Conservation (phyloP, 2,888 invertebrate species). For the Empis stercorea region DNA sequence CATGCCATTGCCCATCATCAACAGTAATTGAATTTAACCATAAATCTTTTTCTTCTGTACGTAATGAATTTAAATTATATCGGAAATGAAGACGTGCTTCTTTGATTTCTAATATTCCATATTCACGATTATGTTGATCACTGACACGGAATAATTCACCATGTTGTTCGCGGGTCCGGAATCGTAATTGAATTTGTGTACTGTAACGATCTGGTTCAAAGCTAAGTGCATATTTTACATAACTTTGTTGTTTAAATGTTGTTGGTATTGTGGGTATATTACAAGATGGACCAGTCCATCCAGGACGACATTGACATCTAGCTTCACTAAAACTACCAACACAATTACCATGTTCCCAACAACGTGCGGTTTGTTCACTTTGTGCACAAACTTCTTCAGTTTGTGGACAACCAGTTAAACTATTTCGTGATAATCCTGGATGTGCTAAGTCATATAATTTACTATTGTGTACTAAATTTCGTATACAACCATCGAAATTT, state of each 20-base stretch:
- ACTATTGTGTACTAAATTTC: conserved; percentile 91
- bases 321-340: conserved; percentile 81
- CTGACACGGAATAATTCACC: conserved; percentile 90
- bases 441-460: conserved; percentile 90
- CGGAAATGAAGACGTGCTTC: conserved; percentile 81
- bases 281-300: conserved; percentile 86
- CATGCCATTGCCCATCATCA: conserved; percentile 96
- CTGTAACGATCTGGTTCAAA: conserved; percentile 88
- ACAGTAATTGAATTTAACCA: conserved; percentile 83
- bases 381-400: conserved; percentile 86
- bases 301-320: conserved; percentile 87
- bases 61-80: conserved; percentile 81
- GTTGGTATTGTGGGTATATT: conserved; percentile 76
- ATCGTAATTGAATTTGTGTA: conserved; percentile 84
- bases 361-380: conserved; percentile 71
- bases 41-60: conserved; percentile 81
- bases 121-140: conserved; percentile 87
- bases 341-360: conserved; percentile 91
- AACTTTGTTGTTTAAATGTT: conserved; percentile 86
- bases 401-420: conserved; percentile 81
- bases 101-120: conserved; percentile 83
- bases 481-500: conserved; percentile 91
- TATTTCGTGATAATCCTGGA: conserved; percentile 77
- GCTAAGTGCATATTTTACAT: conserved; percentile 91
- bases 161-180: conserved; percentile 84